Evolutionary conservation across 2,888 invertebrate genomes (phyloP).

Genomic region (Zaprionus obscuricornis): DNA sequence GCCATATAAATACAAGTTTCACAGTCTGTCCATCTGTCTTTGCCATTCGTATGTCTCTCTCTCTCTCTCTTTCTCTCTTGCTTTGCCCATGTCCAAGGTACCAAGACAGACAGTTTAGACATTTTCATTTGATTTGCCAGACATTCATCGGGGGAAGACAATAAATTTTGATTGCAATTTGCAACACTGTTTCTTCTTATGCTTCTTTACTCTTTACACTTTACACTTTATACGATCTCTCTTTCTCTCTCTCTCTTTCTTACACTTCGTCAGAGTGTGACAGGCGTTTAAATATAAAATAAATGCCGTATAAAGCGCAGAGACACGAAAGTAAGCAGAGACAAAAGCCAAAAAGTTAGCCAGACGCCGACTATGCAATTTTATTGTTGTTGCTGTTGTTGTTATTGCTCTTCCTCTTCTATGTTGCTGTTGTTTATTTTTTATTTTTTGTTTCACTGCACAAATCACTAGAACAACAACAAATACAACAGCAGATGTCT

Average conservation of each 20-base stretch:
- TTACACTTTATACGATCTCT: too few relatives aligned
- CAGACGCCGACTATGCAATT: slow-evolving; percentile 62
- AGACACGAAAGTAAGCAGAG: slow-evolving; percentile 33
- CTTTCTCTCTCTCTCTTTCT: not conserved
- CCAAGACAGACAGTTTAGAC: slow-evolving; percentile 50
- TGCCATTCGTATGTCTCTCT: not conserved
- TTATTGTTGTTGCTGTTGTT: slow-evolving; percentile 22
- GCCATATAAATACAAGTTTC: slow-evolving; percentile 53
- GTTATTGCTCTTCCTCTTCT: slow-evolving; percentile 19
- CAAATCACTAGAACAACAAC: slow-evolving; percentile 1
- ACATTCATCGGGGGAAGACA: slow-evolving; percentile 61
- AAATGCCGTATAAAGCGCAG: slow-evolving; percentile 48
- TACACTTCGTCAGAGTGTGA: slow-evolving; percentile 14
- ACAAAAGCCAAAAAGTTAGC: slow-evolving; percentile 39
- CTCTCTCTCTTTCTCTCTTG: slow-evolving; percentile 6
- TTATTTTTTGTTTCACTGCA: slow-evolving; percentile 23
- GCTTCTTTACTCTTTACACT: not conserved
- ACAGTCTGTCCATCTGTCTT: too few relatives aligned
- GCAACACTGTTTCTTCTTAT: slow-evolving; percentile 50
- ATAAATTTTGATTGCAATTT: slow-evolving; percentile 69
- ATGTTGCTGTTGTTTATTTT: slow-evolving; percentile 6
- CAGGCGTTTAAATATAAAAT: slow-evolving; percentile 40
- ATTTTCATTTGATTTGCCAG: slow-evolving; percentile 58
- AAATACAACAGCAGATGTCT: slow-evolving; percentile 22
- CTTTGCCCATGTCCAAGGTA: slow-evolving; percentile 7